Percentiles rank a stretch among this genome's conserved stretches.
Conservation (phyloP, 2,113 vertebrate species). For the Electrona antarctica region DNA sequence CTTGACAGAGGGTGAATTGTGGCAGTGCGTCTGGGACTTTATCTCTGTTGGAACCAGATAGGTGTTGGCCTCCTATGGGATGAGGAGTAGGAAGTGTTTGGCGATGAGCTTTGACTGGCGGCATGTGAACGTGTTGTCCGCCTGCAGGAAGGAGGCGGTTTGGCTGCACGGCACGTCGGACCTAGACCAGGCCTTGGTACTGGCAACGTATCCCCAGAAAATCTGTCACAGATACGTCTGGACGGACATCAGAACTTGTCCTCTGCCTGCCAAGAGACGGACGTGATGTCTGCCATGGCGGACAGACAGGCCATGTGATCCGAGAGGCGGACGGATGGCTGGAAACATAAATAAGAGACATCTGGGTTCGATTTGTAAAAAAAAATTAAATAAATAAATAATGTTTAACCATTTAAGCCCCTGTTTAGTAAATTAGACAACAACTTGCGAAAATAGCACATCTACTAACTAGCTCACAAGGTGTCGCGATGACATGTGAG, state of each 20-base stretch:
- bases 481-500: too few relatives aligned
- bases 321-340: slow-evolving; percentile 35
- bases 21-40: too few relatives aligned
- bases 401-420: too few relatives aligned
- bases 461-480: too few relatives aligned
- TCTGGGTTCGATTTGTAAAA: slow-evolving; percentile 17
- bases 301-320: slow-evolving; percentile 42
- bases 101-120: background rate
- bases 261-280: slow-evolving; percentile 27
- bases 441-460: too few relatives aligned
- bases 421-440: too few relatives aligned
- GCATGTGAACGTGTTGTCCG: slow-evolving; percentile 6
- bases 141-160: slow-evolving; percentile 20
- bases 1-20: too few relatives aligned
- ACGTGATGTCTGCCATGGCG: slow-evolving; percentile 32
- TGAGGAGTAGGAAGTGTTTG: background rate
- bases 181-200: background rate
- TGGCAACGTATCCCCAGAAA: slow-evolving; percentile 13
- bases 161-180: slow-evolving; percentile 19
- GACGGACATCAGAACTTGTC: slow-evolving; percentile 33
- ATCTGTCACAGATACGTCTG: slow-evolving; percentile 36
- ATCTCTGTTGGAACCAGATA: too few relatives aligned
- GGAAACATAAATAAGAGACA: slow-evolving; percentile 28
- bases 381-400: too few relatives aligned
- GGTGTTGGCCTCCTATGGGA: background rate